Percentiles rank a stretch among this genome's conserved stretches.
Evolutionary conservation across 2,888 invertebrate species (phyloP).

Genomic region (Orchestes rusci): DNA sequence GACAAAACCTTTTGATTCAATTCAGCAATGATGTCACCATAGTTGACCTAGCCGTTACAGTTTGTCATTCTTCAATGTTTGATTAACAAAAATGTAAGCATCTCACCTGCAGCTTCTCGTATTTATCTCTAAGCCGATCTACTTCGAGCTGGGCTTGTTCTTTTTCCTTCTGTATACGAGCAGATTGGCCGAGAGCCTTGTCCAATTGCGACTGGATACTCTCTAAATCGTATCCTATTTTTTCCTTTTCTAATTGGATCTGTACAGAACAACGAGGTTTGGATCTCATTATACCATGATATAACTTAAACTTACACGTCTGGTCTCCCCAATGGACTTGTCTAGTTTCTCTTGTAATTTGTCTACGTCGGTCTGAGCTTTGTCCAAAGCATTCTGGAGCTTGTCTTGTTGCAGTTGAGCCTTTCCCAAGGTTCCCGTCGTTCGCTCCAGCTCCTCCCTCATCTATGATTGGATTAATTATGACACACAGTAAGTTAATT

Average conservation of each 20-base stretch:
- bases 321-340: constrained; percentile 71
- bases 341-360: constrained; percentile 83
- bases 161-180: constrained; percentile 82
- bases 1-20: too few relatives aligned
- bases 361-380: constrained; percentile 85
- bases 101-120: constrained; percentile 78
- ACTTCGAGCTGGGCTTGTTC: constrained; percentile 78
- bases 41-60: too few relatives aligned
- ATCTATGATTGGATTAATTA: constrained; percentile 7
- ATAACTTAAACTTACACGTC: constrained; percentile 56
- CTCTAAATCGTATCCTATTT: constrained; percentile 84
- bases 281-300: not conserved
- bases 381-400: constrained; percentile 78
- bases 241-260: constrained; percentile 87
- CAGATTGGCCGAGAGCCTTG: constrained; percentile 80
- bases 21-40: too few relatives aligned
- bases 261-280: constrained; percentile 37
- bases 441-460: constrained; percentile 76
- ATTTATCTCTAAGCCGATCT: constrained; percentile 81
- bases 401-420: constrained; percentile 89
- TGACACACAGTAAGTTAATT: not conserved
- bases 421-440: constrained; percentile 84
- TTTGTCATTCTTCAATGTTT: too few relatives aligned
- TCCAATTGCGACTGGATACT: constrained; percentile 85
- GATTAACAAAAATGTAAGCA: too few relatives aligned